Base-by-base conservation (phyloP, 2,797 vertebrate genomes). In the Eurystomus glaucurus region DNA sequence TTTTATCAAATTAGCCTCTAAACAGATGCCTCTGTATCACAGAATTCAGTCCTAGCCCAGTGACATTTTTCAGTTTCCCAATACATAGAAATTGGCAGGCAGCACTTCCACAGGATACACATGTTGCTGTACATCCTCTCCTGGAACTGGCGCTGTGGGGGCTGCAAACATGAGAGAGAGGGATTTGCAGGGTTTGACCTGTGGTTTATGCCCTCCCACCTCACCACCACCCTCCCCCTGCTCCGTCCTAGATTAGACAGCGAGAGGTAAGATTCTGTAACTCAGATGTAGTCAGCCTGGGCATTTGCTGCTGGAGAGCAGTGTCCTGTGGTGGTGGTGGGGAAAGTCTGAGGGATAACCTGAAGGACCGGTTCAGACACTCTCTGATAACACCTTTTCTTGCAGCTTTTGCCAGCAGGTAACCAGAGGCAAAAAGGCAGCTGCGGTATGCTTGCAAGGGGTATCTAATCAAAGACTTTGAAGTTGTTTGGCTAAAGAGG, bases 401-500 rank as follows among this genome's bases (percentile, higher is more conserved):
- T 51, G 62, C 90, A 51, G 71, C 75, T 93, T 93, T 86, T 89
- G 66, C 90, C 93, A 95, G 92, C 85, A 96, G 82, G 92, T 84
- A 79, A 79, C 74, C 15, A 4, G 43, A 87, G 70, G 43, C 77
- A 72, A 77, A 94, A 51, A 71, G 54, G 55, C 90, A 86, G 80
- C 90, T 88, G 71, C 55, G 86, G 12, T 51, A 41, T 51, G n/a
- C 58, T 50, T 65, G 58, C 76, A 39, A 45, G 74, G 83, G 77
- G 58, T 88, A 65, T 90, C 90, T 83, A 75, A 91, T 74, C 60
- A 88, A 87, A 95, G 83, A 74, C 97, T 97, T 97, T 97, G 96
- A 96, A 95, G 90, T 71, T 90, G 65, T 90, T 85, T 3, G n/a
- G 58, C 91, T 97, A 95, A 97, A 98, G 76, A 93, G 94, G 94